These are phyloP conservation scores for Phenganax stokvisi DNA, from an alignment of 92 coral and sea anemone genomes.

Conservation along the genomic window DNA sequence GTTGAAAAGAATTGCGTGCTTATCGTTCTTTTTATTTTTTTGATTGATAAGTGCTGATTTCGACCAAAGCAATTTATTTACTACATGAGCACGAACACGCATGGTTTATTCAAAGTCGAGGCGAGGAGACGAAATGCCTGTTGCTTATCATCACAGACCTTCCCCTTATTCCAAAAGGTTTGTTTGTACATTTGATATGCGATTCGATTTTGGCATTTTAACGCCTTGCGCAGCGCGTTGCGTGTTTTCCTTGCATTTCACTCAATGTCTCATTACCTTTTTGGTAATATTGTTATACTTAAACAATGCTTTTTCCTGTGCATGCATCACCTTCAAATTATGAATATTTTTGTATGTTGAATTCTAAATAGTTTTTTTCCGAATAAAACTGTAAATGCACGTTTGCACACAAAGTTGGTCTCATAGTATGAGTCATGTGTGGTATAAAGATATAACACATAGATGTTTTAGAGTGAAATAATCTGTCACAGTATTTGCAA, in stretches of 20 bases:
- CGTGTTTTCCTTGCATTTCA: neutral
- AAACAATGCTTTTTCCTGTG: slow-evolving; percentile 9
- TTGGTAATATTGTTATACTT: neutral
- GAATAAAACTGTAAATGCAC: too few species aligned
- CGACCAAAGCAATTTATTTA: slow-evolving; percentile 18
- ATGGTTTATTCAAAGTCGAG: slow-evolving; percentile 30
- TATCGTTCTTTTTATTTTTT: neutral
- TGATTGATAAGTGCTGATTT: slow-evolving; percentile 4
- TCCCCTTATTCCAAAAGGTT: slow-evolving; percentile 7
- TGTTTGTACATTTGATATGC: slow-evolving; percentile 1
- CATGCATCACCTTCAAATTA: neutral
- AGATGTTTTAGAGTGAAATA: too few species aligned
- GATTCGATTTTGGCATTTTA: slow-evolving; percentile 18
- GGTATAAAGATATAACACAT: too few species aligned
- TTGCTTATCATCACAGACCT: slow-evolving; percentile 15
- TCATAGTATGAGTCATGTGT: too few species aligned
- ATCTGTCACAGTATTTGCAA: too few species aligned
- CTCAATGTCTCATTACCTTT: neutral
- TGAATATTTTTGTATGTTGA: too few species aligned
- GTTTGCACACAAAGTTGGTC: too few species aligned
- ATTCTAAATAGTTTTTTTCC: too few species aligned
- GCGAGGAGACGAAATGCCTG: slow-evolving; percentile 41
- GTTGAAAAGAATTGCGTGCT: slow-evolving; percentile 17
- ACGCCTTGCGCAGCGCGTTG: neutral
- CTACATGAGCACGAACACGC: slow-evolving; percentile 7